Evolutionary conservation across 1,140 invertebrate species (phyloP), one percentile per base, ranked within the genome.

Genomic region (Physella acuta): DNA sequence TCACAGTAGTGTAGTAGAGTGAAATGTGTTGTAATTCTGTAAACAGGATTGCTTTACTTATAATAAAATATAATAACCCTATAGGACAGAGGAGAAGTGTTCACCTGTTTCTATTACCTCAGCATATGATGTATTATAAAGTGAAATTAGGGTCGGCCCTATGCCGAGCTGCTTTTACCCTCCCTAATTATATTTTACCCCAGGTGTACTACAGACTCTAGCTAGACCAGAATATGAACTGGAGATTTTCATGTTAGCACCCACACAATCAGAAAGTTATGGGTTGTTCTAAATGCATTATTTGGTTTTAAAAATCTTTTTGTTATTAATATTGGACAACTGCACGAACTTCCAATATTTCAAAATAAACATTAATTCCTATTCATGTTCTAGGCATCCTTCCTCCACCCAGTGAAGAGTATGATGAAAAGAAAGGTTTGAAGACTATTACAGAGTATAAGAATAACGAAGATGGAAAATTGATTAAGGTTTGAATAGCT

Each of bases 401-500:
- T 36, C 93, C 93, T 51, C 89, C 91, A 14, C 88, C 93, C 5
- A 90, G 90, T 20, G 93, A 95, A 86, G 89, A 91, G 1, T 89
- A 90, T 76, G 91, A 94, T 79, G 94, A 95, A 86, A 78, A 79
- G 37, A 84, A 79, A 69, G 92, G 92, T 28, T 88, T 91, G 20
- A 97, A 97, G 85, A 93, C 94, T 75, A 89, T 97, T 0, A 97
- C 94, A 17, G 94, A 97, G 84, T 97, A 94, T 82, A 94, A 93
- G 85, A 89, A 90, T 73, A 93, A 95, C 85, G 93, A 95, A 70
- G 92, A 95, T 75, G 91, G 92, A 53, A 96, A 96, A 82, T 93
- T 93, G 70, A 80, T 88, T 44, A 88, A 88, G 82, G 85, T 81
- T 71, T 16, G 30, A 34, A n/a, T n/a, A n/a, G n/a, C 20, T 44